Percentiles rank a stretch among this genome's conserved stretches.
Evolutionary conservation across 35 echinoderm and acorn worm genomes (phyloP).

Genomic region (Amphiura filiformis): DNA sequence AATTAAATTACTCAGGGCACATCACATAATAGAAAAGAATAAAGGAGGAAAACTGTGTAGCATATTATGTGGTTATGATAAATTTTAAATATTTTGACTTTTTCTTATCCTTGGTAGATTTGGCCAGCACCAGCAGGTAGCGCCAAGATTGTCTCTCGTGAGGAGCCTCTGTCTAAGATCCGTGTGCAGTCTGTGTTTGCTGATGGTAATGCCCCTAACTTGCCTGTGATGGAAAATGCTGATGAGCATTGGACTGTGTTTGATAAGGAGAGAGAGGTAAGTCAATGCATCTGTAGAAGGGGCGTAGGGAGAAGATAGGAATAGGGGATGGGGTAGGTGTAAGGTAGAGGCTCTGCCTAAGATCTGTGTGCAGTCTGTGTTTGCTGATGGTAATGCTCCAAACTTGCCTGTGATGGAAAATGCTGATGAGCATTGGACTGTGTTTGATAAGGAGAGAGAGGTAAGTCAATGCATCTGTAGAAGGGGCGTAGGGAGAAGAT

Average conservation of each 20-base stretch:
- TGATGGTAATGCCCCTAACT: slow-evolving; percentile 33
- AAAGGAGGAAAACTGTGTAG: too few species aligned
- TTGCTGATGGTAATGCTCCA: slow-evolving; percentile 56
- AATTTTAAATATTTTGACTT: too few species aligned
- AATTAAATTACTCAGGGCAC: too few species aligned
- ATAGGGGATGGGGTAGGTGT: too few species aligned
- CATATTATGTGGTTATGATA: too few species aligned
- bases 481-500: too few species aligned
- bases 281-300: too few species aligned
- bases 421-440: slow-evolving; percentile 39
- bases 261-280: slow-evolving; percentile 97
- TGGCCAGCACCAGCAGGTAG: slow-evolving; percentile 70
- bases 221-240: slow-evolving; percentile 32
- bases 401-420: slow-evolving; percentile 42
- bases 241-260: slow-evolving; percentile 58
- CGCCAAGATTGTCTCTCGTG: slow-evolving; percentile 72
- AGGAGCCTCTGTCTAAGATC: slow-evolving; percentile 88
- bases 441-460: slow-evolving; percentile 96
- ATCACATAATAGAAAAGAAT: too few species aligned
- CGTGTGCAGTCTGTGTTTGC: slow-evolving; percentile 93
- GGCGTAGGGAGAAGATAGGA: too few species aligned
- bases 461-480: slow-evolving; percentile 53
- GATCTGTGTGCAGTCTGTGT: slow-evolving; percentile 85
- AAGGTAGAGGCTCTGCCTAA: slow-evolving; percentile 91
- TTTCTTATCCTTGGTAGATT: slow-evolving; percentile 35